Base-by-base conservation (phyloP, 2,888 invertebrate genomes). In the Tetanocera ferruginea region DNA sequence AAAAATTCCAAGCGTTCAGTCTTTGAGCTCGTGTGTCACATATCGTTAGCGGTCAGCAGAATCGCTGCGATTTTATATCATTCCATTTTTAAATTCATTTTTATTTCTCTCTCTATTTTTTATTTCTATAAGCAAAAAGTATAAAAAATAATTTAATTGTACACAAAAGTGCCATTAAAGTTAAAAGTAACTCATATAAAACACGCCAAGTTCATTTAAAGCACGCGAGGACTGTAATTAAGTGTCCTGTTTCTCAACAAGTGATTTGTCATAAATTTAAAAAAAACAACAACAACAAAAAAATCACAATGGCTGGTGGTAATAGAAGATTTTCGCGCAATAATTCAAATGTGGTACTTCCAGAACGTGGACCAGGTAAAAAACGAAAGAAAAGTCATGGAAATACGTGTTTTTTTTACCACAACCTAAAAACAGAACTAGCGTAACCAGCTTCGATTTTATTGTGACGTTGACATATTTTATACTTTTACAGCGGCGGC, bases 361-460 rank as follows among this genome's bases (percentile, higher is more conserved):
- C 89, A 51, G 89, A 90, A 84, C 87, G 90, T 85, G 90, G 90
- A 81, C 90, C 90, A 90, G 90, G 90, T 90, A 28, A 71, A 49
- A 37, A 70, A 78, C n/a, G 57, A 75, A 66, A 57, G 5, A 52
- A 66, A 5, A 71, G 34, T 4, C 3, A 37, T 11, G 6, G 19
- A 17, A 37, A 4, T 17, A 51, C 8, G 43, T 72, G 4, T 34
- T 49, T 55, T 23, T 43, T 55, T 23, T 43, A 43, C 43, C 11
- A 60, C 14, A 49, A 37, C 14, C n/a, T n/a, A 34, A 31, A 14
- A 55, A 34, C 52, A 71, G 51, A 76, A 55, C 60, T 60, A 14
- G 60, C 25, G 25, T 60, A 60, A 60, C 60, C 60, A 60, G 25
- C 60, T 60, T 55, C 19, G 23, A 19, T 23, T 55, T 60, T 60